These are phyloP conservation scores for Xestobium rufovillosum DNA, from an alignment of 2,888 invertebrate genomes.

Conservation along the genomic window DNA sequence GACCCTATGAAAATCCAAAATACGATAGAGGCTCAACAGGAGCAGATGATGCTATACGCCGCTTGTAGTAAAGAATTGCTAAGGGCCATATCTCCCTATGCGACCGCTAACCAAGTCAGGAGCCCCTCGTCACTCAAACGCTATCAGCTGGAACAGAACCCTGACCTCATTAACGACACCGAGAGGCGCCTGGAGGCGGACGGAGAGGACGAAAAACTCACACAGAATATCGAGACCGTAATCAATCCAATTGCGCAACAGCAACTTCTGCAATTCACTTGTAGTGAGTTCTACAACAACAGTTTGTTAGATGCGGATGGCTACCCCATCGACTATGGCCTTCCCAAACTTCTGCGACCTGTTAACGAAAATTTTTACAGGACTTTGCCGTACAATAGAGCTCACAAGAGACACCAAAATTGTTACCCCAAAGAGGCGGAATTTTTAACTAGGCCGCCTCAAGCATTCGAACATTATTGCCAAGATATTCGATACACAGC, in stretches of 20 bases:
- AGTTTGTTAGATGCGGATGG: conserved; percentile 66
- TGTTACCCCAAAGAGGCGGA: conserved; percentile 60
- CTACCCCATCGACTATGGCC: conserved; percentile 66
- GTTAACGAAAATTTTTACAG: conserved; percentile 54
- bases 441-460: conserved; percentile 49
- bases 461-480: conserved; percentile 49
- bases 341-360: conserved; percentile 53
- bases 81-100: conserved; percentile 30
- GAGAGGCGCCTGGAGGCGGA: conserved; percentile 40
- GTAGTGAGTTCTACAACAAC: conserved; percentile 66
- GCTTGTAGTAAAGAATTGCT: conserved; percentile 36
- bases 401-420: conserved; percentile 47
- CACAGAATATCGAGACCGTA: conserved; percentile 32
- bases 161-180: conserved; percentile 72
- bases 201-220: conserved; percentile 33
- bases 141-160: conserved; percentile 60
- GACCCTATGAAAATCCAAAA: conserved; percentile 38
- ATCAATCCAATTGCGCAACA: conserved; percentile 5
- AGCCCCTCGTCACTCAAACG: conserved; percentile 50
- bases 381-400: conserved; percentile 68
- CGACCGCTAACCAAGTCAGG: conserved; percentile 46
- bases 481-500: conserved; percentile 66
- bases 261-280: conserved; percentile 59
- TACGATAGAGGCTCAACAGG: conserved; percentile 28
- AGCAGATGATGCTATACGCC: conserved; percentile 31